Conservation (phyloP, 2,888 invertebrate species). For the Seira ritae region DNA sequence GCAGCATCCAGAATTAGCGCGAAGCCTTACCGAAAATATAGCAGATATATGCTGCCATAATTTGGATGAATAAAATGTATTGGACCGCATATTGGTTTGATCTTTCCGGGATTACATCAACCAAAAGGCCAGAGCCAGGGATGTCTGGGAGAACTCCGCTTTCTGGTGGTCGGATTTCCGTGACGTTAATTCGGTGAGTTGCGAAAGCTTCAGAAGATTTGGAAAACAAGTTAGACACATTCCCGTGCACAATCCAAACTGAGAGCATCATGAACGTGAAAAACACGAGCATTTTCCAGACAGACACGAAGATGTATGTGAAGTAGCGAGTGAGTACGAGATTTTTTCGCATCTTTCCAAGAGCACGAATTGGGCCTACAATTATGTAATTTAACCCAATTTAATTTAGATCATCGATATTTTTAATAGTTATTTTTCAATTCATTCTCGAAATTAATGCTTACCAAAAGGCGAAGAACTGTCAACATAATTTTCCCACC, state of each 20-base stretch:
- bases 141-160: conserved; percentile 81
- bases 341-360: conserved; percentile 87
- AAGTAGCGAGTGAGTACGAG: conserved; percentile 87
- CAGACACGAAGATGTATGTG: conserved; percentile 90
- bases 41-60: conserved; percentile 89
- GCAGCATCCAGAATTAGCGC: conserved; percentile 23
- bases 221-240: conserved; percentile 85
- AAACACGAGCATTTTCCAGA: conserved; percentile 93
- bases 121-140: conserved; percentile 81
- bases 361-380: conserved; percentile 75
- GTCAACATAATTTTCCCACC: conserved; percentile 99
- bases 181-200: conserved; percentile 86
- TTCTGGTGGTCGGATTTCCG: conserved; percentile 78
- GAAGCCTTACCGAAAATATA: conserved; percentile 85
- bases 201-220: conserved; percentile 86
- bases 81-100: conserved; percentile 67
- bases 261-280: conserved; percentile 81
- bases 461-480: conserved; percentile 88
- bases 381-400: conserved; percentile 27
- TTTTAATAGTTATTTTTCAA: too few relatives aligned
- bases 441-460: conserved; percentile 61
- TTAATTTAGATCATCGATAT: conserved; percentile 16
- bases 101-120: conserved; percentile 69
- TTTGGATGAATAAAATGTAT: conserved; percentile 81
- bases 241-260: conserved; percentile 85